Conservation (phyloP, 2,888 invertebrate species). For the Hirtodrosophila histrioides region DNA sequence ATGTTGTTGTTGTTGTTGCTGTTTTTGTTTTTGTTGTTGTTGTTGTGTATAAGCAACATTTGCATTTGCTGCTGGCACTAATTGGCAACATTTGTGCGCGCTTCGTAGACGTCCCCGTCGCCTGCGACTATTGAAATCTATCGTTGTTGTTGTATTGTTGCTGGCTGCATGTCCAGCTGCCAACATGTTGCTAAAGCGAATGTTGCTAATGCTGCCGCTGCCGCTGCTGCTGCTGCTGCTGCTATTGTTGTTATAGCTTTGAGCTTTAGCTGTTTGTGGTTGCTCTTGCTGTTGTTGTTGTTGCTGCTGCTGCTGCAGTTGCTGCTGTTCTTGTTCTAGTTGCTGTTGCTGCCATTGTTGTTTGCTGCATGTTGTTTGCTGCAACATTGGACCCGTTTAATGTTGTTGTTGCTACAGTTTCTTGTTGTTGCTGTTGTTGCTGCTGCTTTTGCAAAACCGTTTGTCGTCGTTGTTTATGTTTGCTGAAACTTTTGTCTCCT, state of each 20-base stretch:
- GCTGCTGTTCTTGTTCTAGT: conserved; percentile 53
- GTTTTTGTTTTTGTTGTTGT: conserved; percentile 32
- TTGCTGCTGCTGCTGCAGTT: conserved; percentile 27
- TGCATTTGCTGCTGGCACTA: conserved; percentile 58
- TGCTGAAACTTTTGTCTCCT: conserved; percentile 53
- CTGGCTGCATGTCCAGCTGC: conserved; percentile 35
- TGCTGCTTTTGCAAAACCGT: conserved; percentile 61
- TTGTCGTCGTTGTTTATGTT: conserved; percentile 68
- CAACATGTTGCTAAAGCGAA: conserved; percentile 53
- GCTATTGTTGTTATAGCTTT: conserved; percentile 35
- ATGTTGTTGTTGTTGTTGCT: conserved; percentile 38
- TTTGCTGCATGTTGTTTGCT: conserved; percentile 74
- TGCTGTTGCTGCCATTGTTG: conserved; percentile 58
- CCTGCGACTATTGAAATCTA: conserved; percentile 83
- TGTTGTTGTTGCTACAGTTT: conserved; percentile 48
- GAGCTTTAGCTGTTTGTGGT: conserved; percentile 56
- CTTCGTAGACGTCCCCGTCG: conserved; percentile 84
- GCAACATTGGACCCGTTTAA: conserved; percentile 80
- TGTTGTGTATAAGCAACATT: conserved; percentile 58
- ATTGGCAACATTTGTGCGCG: conserved; percentile 52
- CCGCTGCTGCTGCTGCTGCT: conserved; percentile 25
- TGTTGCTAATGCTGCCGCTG: conserved; percentile 45
- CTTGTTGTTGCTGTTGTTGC: conserved; percentile 37
- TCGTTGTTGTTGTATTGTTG: conserved; percentile 66
- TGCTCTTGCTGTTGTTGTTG: conserved; percentile 19